phyloP scores from a whole-genome alignment of 2,888 invertebrate species.

The Clostera curtula region DNA sequence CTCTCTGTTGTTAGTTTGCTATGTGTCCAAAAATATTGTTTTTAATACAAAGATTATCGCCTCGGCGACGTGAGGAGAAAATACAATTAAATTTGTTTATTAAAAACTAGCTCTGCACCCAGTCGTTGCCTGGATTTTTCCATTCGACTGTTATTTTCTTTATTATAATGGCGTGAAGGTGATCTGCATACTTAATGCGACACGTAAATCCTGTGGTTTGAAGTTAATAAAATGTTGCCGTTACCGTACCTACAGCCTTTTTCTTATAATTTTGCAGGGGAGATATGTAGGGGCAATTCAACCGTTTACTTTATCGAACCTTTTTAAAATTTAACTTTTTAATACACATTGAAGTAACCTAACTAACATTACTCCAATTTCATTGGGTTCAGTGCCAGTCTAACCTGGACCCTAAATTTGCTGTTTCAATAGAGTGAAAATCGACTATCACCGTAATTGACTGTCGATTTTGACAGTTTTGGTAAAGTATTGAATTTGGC shows the following conservation, averaged over 20 bases:
- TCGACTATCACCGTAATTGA: too few species aligned
- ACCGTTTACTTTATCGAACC: too few species aligned
- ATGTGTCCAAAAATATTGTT: conserved; percentile 20
- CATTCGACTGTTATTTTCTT: conserved; percentile 22
- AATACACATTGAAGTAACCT: too few species aligned
- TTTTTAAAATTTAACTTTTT: too few species aligned
- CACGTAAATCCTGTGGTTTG: conserved; percentile 1
- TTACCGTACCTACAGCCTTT: neutral
- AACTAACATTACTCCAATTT: too few species aligned
- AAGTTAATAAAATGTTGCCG: neutral
- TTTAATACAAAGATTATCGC: conserved; percentile 26
- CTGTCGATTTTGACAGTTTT: too few species aligned
- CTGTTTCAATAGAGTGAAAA: too few species aligned
- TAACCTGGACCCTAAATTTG: too few species aligned
- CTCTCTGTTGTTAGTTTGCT: conserved; percentile 7
- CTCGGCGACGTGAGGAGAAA: conserved; percentile 24
- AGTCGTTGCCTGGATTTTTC: conserved; percentile 21
- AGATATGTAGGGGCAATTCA: too few species aligned
- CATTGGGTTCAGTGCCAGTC: too few species aligned
- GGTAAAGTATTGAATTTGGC: too few species aligned
- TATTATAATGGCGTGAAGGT: conserved; percentile 16
- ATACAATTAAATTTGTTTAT: conserved; percentile 14
- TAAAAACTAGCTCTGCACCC: conserved; percentile 16
- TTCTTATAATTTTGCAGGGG: neutral
- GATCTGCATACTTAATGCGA: neutral